Evolutionary conservation across 2,888 invertebrate genomes (phyloP), one percentile per base, ranked within the genome.

Genomic region (Sinopyrophorus schimmeli): DNA sequence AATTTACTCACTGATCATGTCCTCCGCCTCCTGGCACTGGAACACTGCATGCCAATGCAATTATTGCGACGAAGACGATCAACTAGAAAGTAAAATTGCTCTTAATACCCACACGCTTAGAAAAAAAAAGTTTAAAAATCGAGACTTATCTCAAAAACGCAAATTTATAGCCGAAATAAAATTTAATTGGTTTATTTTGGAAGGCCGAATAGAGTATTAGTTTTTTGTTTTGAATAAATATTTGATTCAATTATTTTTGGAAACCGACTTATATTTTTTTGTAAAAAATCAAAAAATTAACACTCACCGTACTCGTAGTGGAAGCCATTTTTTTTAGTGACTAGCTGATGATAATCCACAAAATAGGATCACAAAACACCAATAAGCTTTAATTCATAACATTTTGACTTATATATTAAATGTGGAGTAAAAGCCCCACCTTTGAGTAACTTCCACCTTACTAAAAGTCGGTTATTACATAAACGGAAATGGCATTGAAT

Each of bases 291-390:
- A 11, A 7, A 26, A 21, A 10, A 15, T 21, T 7, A n/a, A 10
- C 31, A 58, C 59, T 60, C 52, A 62, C 62, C 35, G 58, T 37
- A 31, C 56, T 56, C 55, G 58, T 60, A 40, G 59, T 28, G 54
- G 54, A 57, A 47, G 55, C 49, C 62, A 63, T 63, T 39, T 43
- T 43, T 24, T n/a, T n/a, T n/a, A n/a, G 1, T 12, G 27, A 14
- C 37, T 16, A 34, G 18, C 31, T 42, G 49, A 51, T 56, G 54
- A 42, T 50, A 54, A 55, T 57, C 53, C 58, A 58, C 57, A 47
- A 48, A 58, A 34, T 12, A 6, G 21, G 24, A 53, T 58, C 57
- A 58, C 47, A 54, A 50, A 50, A 44, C 49, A 53, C 49, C 28
- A 21, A 9, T 2, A 43, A 50, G 38, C 37, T 47, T 39, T 30